Conservation (phyloP, 2,797 vertebrate species). For the Premnoplex brunnescens region DNA sequence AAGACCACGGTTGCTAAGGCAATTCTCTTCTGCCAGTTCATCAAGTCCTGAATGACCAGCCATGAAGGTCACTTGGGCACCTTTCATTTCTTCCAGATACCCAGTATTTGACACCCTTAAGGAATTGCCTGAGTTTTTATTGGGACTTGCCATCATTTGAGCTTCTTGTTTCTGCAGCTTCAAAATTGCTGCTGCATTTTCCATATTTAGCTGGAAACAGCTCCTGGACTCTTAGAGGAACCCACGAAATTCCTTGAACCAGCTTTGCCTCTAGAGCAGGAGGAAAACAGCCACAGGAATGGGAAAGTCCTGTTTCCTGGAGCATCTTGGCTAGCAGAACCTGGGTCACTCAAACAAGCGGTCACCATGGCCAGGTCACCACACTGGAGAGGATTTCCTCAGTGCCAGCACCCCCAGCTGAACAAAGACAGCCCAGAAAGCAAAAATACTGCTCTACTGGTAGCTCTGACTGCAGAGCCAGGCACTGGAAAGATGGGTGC, state of each 20-base stretch:
- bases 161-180: not conserved
- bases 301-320: fast-evolving
- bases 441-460: not conserved
- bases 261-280: not conserved
- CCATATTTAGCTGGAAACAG: not conserved
- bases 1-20: not conserved
- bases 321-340: not conserved
- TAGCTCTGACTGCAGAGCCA: not conserved
- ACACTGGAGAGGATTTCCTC: not conserved
- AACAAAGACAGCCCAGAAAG: not conserved
- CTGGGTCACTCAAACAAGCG: fast-evolving
- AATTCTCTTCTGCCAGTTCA: not conserved
- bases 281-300: not conserved
- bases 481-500: not conserved
- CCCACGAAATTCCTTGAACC: not conserved
- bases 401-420: not conserved
- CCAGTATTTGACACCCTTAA: not conserved
- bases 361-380: not conserved
- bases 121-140: not conserved
- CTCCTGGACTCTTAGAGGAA: not conserved
- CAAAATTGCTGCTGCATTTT: not conserved
- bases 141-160: not conserved
- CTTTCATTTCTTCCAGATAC: not conserved
- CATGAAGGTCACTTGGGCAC: not conserved
- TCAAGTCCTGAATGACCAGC: not conserved